Evolutionary conservation across 2,113 vertebrate species (phyloP).

Genomic region (Ptilonorhynchus violaceus): DNA sequence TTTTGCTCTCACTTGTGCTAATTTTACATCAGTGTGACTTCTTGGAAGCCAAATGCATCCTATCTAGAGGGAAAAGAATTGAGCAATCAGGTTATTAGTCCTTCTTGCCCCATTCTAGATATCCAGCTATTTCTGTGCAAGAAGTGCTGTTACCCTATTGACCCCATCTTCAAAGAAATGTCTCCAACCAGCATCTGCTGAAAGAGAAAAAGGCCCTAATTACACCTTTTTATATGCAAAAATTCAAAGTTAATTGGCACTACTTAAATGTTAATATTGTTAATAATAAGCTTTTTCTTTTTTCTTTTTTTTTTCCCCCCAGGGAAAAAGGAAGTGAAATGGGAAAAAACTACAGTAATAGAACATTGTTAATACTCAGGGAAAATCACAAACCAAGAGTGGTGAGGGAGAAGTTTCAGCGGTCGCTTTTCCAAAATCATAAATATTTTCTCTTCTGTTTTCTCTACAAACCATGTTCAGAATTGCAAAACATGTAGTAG

Average conservation of each 20-base stretch:
- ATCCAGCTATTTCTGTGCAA: background rate
- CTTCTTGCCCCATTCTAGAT: background rate
- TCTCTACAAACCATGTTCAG: accelerated
- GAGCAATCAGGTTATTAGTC: background rate
- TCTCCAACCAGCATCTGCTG: background rate
- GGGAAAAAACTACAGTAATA: background rate
- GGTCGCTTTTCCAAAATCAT: background rate
- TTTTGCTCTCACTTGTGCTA: background rate
- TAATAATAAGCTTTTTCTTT: background rate
- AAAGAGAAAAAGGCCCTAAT: background rate
- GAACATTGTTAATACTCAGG: background rate
- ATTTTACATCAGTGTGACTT: background rate
- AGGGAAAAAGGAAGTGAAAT: background rate
- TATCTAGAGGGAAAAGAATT: background rate
- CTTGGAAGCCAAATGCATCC: background rate
- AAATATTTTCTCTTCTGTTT: background rate
- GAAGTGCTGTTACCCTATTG: background rate
- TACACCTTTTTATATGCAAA: background rate
- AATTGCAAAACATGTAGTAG: background rate
- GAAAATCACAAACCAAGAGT: background rate
- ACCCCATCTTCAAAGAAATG: background rate
- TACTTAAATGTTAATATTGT: background rate
- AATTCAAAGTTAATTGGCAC: background rate
- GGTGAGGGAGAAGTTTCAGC: background rate
- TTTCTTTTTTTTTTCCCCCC: accelerated